Percentiles rank a stretch among this genome's conserved stretches.
Evolutionary conservation across 1,140 invertebrate species (phyloP).

Genomic region (Leptinotarsa undecemlineata): DNA sequence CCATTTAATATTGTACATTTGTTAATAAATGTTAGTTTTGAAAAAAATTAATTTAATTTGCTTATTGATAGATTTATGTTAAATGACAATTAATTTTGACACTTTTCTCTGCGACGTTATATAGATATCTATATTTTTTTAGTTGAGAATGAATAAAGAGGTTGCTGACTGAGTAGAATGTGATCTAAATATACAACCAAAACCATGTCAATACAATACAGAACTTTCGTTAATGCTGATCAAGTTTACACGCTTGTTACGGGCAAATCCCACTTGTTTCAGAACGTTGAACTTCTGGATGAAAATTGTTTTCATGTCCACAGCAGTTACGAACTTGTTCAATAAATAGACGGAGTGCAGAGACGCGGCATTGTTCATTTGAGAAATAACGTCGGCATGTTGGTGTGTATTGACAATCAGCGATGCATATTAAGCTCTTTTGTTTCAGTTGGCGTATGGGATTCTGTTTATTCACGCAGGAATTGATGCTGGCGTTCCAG

Average conservation of each 20-base stretch:
- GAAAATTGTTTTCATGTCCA: slow-evolving; percentile 5
- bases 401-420: background rate
- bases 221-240: background rate
- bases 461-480: background rate
- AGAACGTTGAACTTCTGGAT: slow-evolving; percentile 2
- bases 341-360: background rate
- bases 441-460: background rate
- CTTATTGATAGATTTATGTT: too few species aligned
- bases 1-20: too few species aligned
- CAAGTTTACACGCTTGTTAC: background rate
- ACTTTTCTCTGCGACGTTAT: too few species aligned
- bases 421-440: background rate
- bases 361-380: background rate
- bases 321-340: background rate
- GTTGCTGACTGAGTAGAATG: too few species aligned
- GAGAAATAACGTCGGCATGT: background rate
- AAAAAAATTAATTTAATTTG: too few species aligned
- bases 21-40: too few species aligned
- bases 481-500: background rate
- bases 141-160: too few species aligned
- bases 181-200: too few species aligned
- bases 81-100: too few species aligned
- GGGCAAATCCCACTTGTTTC: background rate
- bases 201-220: background rate
- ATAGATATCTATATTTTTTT: too few species aligned